phyloP scores from a whole-genome alignment of 2,113 vertebrate species.

The Triplophysa dalaica region DNA sequence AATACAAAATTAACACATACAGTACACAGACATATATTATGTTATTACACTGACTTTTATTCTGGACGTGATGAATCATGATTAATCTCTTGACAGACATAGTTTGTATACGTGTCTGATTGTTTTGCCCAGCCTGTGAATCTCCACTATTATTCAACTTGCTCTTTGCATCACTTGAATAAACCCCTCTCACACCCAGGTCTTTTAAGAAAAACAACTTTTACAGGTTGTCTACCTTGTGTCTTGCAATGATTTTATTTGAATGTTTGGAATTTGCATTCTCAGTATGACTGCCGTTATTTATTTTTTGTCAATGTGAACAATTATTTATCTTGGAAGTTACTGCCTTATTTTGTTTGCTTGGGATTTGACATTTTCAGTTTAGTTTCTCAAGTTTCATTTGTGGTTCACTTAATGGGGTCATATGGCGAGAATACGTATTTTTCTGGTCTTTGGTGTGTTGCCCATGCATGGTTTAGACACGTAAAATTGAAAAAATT shows the following conservation, averaged over 20 bases:
- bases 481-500: too few species aligned
- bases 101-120: not conserved
- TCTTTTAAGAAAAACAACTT: conserved; percentile 17
- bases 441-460: too few species aligned
- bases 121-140: not conserved
- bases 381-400: not conserved
- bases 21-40: too few species aligned
- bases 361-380: not conserved
- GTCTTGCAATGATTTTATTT: not conserved
- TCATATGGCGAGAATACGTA: too few species aligned
- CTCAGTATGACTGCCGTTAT: too few species aligned
- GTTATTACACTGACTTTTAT: too few species aligned
- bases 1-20: too few species aligned
- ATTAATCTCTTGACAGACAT: too few species aligned
- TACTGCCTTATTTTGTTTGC: not conserved
- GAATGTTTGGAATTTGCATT: not conserved
- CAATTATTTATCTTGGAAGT: not conserved
- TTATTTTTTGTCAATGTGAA: too few species aligned
- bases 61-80: too few species aligned
- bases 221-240: not conserved
- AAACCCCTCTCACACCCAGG: not conserved
- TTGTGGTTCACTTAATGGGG: not conserved
- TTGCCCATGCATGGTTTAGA: too few species aligned
- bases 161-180: not conserved
- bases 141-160: not conserved